A percentile compares a stretch with the other conserved stretches of the same genome.
Evolutionary conservation across 2,797 vertebrate species (phyloP).

Genomic region (Chloroceryle amazona): DNA sequence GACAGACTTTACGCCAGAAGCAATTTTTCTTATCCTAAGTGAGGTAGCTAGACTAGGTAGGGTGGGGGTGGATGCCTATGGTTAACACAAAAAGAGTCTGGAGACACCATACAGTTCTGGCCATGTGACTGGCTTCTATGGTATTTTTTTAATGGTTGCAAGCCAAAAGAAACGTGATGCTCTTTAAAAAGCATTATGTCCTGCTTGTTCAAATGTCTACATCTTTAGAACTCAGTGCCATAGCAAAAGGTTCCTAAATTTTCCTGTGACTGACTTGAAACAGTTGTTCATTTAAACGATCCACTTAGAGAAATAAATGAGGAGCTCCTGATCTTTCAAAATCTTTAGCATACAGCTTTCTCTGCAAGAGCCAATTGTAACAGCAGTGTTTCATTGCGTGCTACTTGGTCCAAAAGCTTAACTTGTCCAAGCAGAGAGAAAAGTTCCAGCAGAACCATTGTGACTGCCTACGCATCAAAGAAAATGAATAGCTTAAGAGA

Average conservation of each 20-base stretch:
- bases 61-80: rapidly evolving
- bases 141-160: background rate
- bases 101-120: background rate
- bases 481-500: background rate
- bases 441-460: rapidly evolving
- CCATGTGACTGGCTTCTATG: background rate
- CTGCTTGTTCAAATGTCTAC: background rate
- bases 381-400: background rate
- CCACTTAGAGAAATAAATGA: background rate
- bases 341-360: background rate
- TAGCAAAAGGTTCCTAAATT: background rate
- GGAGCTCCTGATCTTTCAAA: background rate
- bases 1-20: background rate
- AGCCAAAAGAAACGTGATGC: background rate
- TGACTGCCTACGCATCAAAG: background rate
- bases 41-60: background rate
- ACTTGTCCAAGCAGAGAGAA: background rate
- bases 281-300: background rate
- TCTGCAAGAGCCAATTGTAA: background rate
- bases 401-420: background rate
- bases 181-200: background rate
- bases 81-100: background rate
- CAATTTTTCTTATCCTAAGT: background rate
- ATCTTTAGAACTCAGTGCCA: background rate
- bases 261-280: background rate